These are phyloP conservation scores for Micromesistius poutassou DNA, from an alignment of 2,797 vertebrate genomes.

Conservation along the genomic window DNA sequence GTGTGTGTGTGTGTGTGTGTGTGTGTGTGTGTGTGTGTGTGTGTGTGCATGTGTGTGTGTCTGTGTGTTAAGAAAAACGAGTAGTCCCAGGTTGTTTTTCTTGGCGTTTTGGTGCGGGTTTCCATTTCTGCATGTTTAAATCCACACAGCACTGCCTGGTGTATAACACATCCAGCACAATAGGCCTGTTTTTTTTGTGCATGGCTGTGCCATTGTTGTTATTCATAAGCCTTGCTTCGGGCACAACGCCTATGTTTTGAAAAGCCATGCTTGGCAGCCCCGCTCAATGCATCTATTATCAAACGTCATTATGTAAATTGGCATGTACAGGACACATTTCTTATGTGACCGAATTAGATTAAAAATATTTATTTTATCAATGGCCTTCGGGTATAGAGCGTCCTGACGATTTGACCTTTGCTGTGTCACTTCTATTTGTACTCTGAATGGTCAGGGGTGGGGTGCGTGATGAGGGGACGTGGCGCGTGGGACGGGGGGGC, in stretches of 20 bases:
- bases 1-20: constrained; percentile 17
- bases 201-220: constrained; percentile 65
- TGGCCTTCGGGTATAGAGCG: constrained; percentile 45
- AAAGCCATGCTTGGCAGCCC: constrained; percentile 46
- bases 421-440: constrained; percentile 57
- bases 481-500: constrained; percentile 1
- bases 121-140: constrained; percentile 5
- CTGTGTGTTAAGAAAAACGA: constrained; percentile 9
- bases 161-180: constrained; percentile 58
- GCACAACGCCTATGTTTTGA: constrained; percentile 40
- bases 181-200: constrained; percentile 54
- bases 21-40: constrained; percentile 17
- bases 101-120: background rate
- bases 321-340: constrained; percentile 66
- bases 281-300: constrained; percentile 64
- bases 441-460: constrained; percentile 45
- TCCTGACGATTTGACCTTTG: constrained; percentile 57
- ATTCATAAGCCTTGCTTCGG: constrained; percentile 64
- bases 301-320: constrained; percentile 79
- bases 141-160: constrained; percentile 16
- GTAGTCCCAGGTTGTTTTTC: constrained; percentile 6
- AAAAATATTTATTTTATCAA: constrained; percentile 37
- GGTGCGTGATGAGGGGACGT: constrained; percentile 24
- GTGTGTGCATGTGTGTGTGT: constrained; percentile 15
- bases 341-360: constrained; percentile 65